Base-by-base conservation (phyloP, 2,797 vertebrate genomes). In the Gobionotothen gibberifrons region DNA sequence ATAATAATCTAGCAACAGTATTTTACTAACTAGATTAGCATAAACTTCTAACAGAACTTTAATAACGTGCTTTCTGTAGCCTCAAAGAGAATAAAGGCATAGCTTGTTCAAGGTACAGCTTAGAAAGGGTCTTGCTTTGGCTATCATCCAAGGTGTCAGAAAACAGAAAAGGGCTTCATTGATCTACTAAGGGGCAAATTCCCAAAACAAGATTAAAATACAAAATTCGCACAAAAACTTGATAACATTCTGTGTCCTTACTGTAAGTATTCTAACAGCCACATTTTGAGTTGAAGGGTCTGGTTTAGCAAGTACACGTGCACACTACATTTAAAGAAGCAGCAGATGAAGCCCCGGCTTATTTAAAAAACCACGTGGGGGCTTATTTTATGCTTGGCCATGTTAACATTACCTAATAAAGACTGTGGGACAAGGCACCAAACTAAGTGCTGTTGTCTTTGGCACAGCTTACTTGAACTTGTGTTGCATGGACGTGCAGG, bases 401-500 rank as follows among this genome's bases (percentile, higher is more conserved):
- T 26, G 63, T 72, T 74, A 42, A 64, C 17, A 59, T 57, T 52
- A 40, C 43, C 40, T 36, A 40, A 47, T 60, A 63, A 82, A 81
- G 53, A 3, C 61, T 32, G 49, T 49, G 52, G 40, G 3, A 21
- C 52, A 12, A 19, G 52, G 43, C 46, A 40, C 53, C 78, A 43
- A 26, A 71, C 62, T 64, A 21, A 46, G 42, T 46, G 22, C 19
- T 49, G 49, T 67, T 63, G 47, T 56, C n/a, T 14, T 78, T 69
- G 67, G 49, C 1, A 16, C 6, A 12, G 22, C 17, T 12, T 70
- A 79, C 68, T 67, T 19, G 55, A 81, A 78, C 56, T 29, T 53
- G 29, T 42, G 32, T 61, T 73, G n/a, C 17, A 69, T 85, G 59
- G 48, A 60, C 47, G 19, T 74, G 49, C 54, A 47, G 85, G 76